Evolutionary conservation across 2,797 vertebrate genomes (phyloP).

Genomic region (Sebastes elongatus): DNA sequence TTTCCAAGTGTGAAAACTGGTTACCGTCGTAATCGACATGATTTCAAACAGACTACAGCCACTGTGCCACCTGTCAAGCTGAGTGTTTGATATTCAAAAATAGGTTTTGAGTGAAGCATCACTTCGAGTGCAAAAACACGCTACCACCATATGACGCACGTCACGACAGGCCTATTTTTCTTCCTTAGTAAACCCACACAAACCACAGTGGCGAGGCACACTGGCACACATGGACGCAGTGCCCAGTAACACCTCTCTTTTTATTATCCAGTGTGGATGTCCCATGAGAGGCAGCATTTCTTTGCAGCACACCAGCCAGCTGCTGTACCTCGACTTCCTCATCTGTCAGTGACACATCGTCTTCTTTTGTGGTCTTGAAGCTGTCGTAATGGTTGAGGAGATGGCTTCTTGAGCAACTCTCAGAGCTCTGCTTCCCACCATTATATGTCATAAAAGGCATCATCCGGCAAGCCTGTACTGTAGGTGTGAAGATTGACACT

Average conservation of each 20-base stretch:
- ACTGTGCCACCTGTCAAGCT: conserved; percentile 40
- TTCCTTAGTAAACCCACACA: conserved; percentile 2
- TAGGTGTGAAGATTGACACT: conserved; percentile 20
- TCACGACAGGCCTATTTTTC: conserved; percentile 25
- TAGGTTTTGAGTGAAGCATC: conserved; percentile 65
- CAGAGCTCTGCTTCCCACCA: conserved; percentile 7
- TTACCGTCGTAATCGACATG: neutral
- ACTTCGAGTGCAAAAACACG: conserved; percentile 63
- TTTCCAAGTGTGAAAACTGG: conserved; percentile 7
- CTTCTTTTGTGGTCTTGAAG: conserved; percentile 20
- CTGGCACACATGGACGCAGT: conserved; percentile 9
- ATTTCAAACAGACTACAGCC: conserved; percentile 16
- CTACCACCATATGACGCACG: conserved; percentile 59
- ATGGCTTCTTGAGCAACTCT: conserved; percentile 10
- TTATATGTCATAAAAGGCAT: conserved; percentile 17
- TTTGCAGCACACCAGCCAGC: conserved; percentile 33
- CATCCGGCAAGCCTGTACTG: neutral
- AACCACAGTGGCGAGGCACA: conserved; percentile 2
- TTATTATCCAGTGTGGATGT: conserved; percentile 20
- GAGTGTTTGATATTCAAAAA: conserved; percentile 65
- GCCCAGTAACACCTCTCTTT: conserved; percentile 23
- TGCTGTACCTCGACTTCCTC: conserved; percentile 26
- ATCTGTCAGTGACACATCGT: conserved; percentile 17
- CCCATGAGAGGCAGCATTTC: conserved; percentile 21
- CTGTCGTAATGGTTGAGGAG: conserved; percentile 34